These are phyloP conservation scores for Lampris incognitus DNA, from an alignment of 2,113 vertebrate genomes.

Conservation along the genomic window DNA sequence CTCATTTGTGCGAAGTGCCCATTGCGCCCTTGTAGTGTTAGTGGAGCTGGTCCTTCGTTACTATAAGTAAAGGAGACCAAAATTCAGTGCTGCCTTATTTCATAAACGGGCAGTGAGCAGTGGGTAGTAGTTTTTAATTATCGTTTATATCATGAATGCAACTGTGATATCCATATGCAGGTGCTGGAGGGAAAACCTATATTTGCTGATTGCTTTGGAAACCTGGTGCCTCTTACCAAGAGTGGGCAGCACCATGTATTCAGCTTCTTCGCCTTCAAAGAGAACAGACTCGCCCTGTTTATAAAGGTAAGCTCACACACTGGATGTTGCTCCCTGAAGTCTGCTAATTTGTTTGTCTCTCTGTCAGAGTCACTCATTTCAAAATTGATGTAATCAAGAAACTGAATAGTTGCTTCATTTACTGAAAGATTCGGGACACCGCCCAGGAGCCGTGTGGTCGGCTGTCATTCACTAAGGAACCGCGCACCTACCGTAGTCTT, in stretches of 20 bases:
- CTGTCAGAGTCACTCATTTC: background rate
- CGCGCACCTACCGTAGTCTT: slow-evolving; percentile 92
- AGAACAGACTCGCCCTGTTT: slow-evolving; percentile 96
- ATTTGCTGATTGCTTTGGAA: slow-evolving; percentile 98
- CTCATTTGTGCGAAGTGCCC: no score
- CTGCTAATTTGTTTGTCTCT: background rate
- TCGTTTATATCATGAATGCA: slow-evolving; percentile 1
- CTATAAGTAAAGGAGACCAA: no score
- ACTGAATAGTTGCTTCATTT: slow-evolving; percentile 1
- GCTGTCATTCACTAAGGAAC: slow-evolving; percentile 97
- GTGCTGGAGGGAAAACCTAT: slow-evolving; percentile 98
- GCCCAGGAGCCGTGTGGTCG: slow-evolving; percentile 98
- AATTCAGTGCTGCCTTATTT: no score
- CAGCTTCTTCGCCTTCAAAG: slow-evolving; percentile 99
- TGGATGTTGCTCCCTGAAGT: background rate
- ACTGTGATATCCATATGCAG: slow-evolving; percentile 70
- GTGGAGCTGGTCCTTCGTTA: no score
- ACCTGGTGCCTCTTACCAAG: slow-evolving; percentile 96
- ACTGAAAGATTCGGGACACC: slow-evolving; percentile 90
- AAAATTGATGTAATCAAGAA: slow-evolving; percentile 2
- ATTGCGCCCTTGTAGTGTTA: no score
- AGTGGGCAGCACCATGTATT: slow-evolving; percentile 98
- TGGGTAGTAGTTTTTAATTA: background rate
- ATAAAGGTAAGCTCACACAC: slow-evolving; percentile 89
- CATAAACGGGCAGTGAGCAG: no score